These are phyloP conservation scores for Calliopsis andreniformis DNA, from an alignment of 1,140 invertebrate species.

Conservation along the genomic window DNA sequence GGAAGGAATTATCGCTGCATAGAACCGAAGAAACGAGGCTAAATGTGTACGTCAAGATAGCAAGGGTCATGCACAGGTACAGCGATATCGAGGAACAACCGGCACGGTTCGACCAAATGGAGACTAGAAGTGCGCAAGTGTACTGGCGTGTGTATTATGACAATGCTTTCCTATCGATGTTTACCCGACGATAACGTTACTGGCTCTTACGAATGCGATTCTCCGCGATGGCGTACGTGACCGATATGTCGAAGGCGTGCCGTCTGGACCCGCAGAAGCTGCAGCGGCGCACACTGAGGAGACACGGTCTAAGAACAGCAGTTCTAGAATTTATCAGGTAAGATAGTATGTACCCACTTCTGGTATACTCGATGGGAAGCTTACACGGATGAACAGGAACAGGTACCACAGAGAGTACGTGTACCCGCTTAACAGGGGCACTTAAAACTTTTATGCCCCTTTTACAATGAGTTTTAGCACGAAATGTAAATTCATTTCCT, in stretches of 20 bases:
- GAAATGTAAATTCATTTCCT: slow-evolving; percentile 49
- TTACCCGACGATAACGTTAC: slow-evolving; percentile 56
- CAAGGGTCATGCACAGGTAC: slow-evolving; percentile 12
- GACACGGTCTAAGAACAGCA: slow-evolving; percentile 9
- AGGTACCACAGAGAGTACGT: neutral
- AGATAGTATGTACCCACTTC: slow-evolving; percentile 25
- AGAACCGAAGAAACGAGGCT: slow-evolving; percentile 36
- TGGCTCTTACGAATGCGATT: slow-evolving; percentile 44
- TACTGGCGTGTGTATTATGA: slow-evolving; percentile 40
- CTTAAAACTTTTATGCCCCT: slow-evolving; percentile 42
- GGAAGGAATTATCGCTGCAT: slow-evolving; percentile 42
- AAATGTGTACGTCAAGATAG: slow-evolving; percentile 42
- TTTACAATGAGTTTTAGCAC: slow-evolving; percentile 41
- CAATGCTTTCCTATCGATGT: slow-evolving; percentile 59
- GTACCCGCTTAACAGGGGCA: slow-evolving; percentile 24
- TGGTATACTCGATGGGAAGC: slow-evolving; percentile 5
- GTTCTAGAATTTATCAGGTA: slow-evolving; percentile 46
- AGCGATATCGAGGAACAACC: slow-evolving; percentile 29
- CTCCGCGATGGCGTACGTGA: slow-evolving; percentile 51
- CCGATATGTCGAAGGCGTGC: slow-evolving; percentile 48
- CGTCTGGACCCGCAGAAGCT: slow-evolving; percentile 27
- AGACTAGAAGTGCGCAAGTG: slow-evolving; percentile 8
- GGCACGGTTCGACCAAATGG: slow-evolving; percentile 27
- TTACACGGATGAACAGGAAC: slow-evolving; percentile 14
- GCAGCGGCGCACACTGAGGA: slow-evolving; percentile 1